Conservation (phyloP, 2,888 invertebrate genomes). For the Gnatocerus cornutus region DNA sequence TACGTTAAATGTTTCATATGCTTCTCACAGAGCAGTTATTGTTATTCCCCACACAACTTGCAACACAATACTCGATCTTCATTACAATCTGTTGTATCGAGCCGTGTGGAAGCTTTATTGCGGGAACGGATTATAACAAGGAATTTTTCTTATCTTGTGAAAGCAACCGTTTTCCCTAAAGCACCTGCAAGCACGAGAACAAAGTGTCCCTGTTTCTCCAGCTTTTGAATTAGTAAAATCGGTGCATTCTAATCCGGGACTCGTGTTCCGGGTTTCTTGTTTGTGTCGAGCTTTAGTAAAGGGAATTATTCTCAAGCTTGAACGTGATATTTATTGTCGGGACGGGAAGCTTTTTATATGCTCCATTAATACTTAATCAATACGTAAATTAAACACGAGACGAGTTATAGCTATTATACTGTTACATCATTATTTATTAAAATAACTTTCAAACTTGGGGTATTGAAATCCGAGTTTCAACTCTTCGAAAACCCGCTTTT, state of each 20-base stretch:
- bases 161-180: conserved; percentile 18
- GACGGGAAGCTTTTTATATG: conserved; percentile 10
- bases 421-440: too few relatives aligned
- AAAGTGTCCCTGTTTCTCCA: conserved; percentile 22
- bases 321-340: conserved; percentile 4
- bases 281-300: conserved; percentile 9
- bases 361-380: conserved; percentile 12
- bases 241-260: conserved; percentile 38
- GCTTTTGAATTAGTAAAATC: conserved; percentile 38
- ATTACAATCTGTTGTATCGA: conserved; percentile 29
- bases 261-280: conserved; percentile 22
- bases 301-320: conserved; percentile 1
- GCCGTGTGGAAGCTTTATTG: conserved; percentile 9
- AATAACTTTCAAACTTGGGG: too few relatives aligned
- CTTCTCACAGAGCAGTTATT: conserved; percentile 21
- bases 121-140: conserved; percentile 14
- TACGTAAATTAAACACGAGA: background rate
- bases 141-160: conserved; percentile 19
- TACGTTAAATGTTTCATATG: conserved; percentile 34
- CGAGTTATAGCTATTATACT: background rate
- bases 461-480: too few relatives aligned
- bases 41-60: conserved; percentile 18
- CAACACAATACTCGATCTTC: conserved; percentile 27
- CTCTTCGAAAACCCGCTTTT: too few relatives aligned
- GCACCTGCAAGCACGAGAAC: conserved; percentile 17